phyloP scores from a whole-genome alignment of 2,797 vertebrate genomes.

The Enteromius paludinosus region DNA sequence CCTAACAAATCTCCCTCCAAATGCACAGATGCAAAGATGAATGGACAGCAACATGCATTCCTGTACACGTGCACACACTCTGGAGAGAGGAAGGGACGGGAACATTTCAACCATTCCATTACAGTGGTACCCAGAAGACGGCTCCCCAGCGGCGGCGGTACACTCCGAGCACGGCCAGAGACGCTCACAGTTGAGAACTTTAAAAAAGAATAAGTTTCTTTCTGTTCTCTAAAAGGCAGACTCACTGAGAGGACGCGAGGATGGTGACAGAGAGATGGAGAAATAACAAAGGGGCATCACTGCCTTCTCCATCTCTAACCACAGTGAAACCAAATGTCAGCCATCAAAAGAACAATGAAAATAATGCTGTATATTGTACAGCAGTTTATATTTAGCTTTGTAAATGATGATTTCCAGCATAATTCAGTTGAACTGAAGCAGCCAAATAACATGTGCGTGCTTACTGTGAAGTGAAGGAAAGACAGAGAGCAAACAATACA shows the following conservation, averaged over 20 bases:
- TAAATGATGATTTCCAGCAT: slow-evolving; percentile 36
- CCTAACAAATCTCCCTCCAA: slow-evolving; percentile 20
- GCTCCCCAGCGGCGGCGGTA: slow-evolving; percentile 43
- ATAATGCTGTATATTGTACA: slow-evolving; percentile 23
- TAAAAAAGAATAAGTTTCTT: slow-evolving; percentile 8
- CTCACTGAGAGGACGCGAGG: neutral
- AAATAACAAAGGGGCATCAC: slow-evolving; percentile 36
- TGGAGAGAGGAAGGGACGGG: slow-evolving; percentile 60
- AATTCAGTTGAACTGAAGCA: slow-evolving; percentile 33
- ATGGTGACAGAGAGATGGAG: slow-evolving; percentile 2
- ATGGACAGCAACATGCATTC: slow-evolving; percentile 11
- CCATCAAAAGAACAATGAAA: slow-evolving; percentile 44
- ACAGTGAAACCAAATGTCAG: slow-evolving; percentile 44
- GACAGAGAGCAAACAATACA: slow-evolving; percentile 45
- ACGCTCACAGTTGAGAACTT: slow-evolving; percentile 12
- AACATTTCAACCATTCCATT: slow-evolving; percentile 63
- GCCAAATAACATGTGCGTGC: slow-evolving; percentile 37
- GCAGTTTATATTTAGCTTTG: slow-evolving; percentile 53
- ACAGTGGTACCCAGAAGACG: slow-evolving; percentile 61
- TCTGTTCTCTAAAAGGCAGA: slow-evolving; percentile 27
- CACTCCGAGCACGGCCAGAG: neutral
- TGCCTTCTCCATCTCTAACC: slow-evolving; percentile 36
- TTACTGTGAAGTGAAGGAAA: slow-evolving; percentile 42
- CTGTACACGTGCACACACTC: neutral
- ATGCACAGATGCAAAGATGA: slow-evolving; percentile 13